Evolutionary conservation across 2,888 invertebrate species (phyloP).

Genomic region (Clanis bilineata): DNA sequence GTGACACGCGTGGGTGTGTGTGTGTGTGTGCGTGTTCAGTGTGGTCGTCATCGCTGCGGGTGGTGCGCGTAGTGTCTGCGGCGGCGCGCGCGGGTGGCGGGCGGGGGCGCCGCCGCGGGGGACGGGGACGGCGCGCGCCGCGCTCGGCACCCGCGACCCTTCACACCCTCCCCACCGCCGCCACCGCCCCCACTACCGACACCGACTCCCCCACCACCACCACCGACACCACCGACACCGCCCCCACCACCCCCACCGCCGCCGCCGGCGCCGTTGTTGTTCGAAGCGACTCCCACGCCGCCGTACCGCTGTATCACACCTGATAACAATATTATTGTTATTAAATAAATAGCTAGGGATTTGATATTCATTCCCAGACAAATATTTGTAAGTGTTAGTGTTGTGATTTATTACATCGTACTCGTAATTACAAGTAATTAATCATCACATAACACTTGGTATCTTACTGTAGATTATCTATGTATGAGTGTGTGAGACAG

Average conservation of each 20-base stretch:
- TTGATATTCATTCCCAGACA: too few species aligned
- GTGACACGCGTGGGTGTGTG: not conserved
- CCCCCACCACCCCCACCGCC: slow-evolving; percentile 18
- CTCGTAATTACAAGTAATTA: too few species aligned
- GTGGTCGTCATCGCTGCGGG: slow-evolving; percentile 28
- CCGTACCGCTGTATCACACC: slow-evolving; percentile 67
- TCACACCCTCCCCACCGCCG: slow-evolving; percentile 33
- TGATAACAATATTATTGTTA: slow-evolving; percentile 32
- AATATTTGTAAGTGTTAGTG: too few species aligned
- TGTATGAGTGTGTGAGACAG: too few species aligned
- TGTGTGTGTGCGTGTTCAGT: not conserved
- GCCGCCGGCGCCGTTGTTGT: too few species aligned
- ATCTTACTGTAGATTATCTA: too few species aligned
- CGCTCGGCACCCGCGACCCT: slow-evolving; percentile 28
- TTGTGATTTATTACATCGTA: too few species aligned
- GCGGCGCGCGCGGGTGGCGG: slow-evolving; percentile 39
- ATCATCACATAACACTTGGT: too few species aligned
- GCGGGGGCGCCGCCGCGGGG: slow-evolving; percentile 22
- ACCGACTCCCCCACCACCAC: slow-evolving; percentile 34
- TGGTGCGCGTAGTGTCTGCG: slow-evolving; percentile 53
- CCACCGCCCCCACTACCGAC: slow-evolving; percentile 30
- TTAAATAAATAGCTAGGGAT: too few species aligned
- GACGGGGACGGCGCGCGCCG: slow-evolving; percentile 28
- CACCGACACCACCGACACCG: slow-evolving; percentile 35
- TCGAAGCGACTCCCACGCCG: too few species aligned